Evolutionary conservation across 2,888 invertebrate genomes (phyloP), one percentile per base, ranked within the genome.

Genomic region (Acrocyrtus sp.): DNA sequence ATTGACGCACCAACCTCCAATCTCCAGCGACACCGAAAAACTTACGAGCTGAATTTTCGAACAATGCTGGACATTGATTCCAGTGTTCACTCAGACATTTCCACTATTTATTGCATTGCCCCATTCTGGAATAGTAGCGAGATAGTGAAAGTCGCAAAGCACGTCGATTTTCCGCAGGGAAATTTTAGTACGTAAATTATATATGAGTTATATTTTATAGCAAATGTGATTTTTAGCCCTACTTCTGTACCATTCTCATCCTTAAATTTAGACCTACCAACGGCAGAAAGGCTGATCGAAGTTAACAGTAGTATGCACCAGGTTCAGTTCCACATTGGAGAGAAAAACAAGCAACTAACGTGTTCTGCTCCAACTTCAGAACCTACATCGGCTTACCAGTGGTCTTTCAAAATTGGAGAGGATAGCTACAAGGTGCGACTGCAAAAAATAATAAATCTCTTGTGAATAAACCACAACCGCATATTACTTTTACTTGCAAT

Each of bases 1-100:
- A n/a, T n/a, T n/a, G n/a, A n/a, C n/a, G n/a, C n/a, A n/a, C n/a
- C n/a, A n/a, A n/a, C n/a, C n/a, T n/a, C n/a, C n/a, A n/a, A n/a
- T n/a, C n/a, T n/a, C n/a, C n/a, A n/a, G n/a, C n/a, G n/a, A n/a
- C n/a, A n/a, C n/a, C n/a, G 69, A 12, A 69, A 54, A 60, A 69
- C 69, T 17, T 54, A 65, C 5, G 69, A 74, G n/a, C 60, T 63
- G 5, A 74, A 74, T 58, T 27, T 65, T 12, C 6, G 69, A 24
- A 69, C 58, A 26, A 34, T 54, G 2, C 19, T 74, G 21, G 29
- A 69, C 1, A 69, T 65, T 17, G n/a, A n/a, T n/a, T n/a, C n/a
- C n/a, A 45, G n/a, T 1, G 26, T 74, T 0, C 69, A 63, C 2
- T 5, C 56, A 6, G 69, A 69, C 3, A 24, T 69, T 6, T 63